Base-by-base conservation (phyloP, 2,888 invertebrate species). In the Pimpla rufipes region DNA sequence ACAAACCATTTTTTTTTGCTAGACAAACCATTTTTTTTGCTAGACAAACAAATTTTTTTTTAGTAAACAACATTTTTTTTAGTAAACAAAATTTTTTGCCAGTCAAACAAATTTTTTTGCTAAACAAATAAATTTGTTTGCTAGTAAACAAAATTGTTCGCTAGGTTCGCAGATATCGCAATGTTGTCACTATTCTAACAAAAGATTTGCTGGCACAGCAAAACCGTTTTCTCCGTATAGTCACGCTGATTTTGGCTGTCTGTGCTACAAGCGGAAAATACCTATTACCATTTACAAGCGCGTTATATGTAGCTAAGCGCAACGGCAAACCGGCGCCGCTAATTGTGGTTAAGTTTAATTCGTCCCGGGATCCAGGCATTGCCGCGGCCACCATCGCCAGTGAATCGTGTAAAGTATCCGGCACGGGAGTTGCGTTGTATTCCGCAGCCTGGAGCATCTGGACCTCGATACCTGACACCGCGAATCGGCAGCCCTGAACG, bases 341-440 rank as follows among this genome's bases (percentile, higher is more conserved):
- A 90, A 90, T 90, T 90, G 90, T 87, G 90, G 90, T 90, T 86
- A 90, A 88, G 90, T 90, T 89, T 89, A 88, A 90, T 90, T 90
- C 87, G 82, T 83, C 80, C 64, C 85, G 85, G 86, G 85, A 85
- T 85, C 77, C 66, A 37, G 66, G 67, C 37, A 55, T 66, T 47
- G 66, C 18, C 5, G 3, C 40, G 47, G 55, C 40, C 57, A 52
- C 59, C 45, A 50, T 23, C 23, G 16, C 16, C 29, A 37, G 77
- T 55, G 80, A 71, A 73, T 73, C 76, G 66, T 52, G 79, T 29
- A 18, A 29, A 50, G 10, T 42, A 40, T 47, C 70, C 16, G 64
- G n/a, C n/a, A 52, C 42, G 62, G 45, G 40, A 7, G 29, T 16
- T 40, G n/a, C n/a, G 57, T 67, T 35, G 42, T 45, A 68, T 21